phyloP scores from a whole-genome alignment of 1,140 invertebrate genomes.

The Macrobrachium rosenbergii region DNA sequence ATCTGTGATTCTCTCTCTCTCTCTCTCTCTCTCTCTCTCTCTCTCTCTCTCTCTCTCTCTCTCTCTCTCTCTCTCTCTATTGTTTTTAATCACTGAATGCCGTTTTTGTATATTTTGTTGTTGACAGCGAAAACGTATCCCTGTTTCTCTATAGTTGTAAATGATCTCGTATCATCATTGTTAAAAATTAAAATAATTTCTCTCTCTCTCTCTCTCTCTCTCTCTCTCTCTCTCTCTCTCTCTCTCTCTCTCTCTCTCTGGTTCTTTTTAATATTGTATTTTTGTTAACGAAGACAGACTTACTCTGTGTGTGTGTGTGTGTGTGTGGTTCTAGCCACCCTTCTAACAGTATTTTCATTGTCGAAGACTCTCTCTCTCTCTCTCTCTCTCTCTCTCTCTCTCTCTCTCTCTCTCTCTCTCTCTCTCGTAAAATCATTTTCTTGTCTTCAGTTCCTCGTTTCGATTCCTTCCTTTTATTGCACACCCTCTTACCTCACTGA shows the following conservation, averaged over 20 bases:
- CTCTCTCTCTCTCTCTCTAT: conserved; percentile 1
- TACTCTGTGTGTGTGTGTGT: conserved; percentile 1
- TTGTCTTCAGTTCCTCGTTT: neutral
- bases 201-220: conserved; percentile 16
- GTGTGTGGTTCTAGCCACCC: neutral
- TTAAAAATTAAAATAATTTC: neutral
- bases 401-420: conserved; percentile 19
- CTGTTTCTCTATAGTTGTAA: no score
- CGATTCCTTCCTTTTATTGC: neutral
- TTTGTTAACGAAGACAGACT: no score
- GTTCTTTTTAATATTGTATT: neutral
- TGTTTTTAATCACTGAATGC: neutral
- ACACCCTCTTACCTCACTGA: neutral
- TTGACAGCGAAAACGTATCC: neutral
- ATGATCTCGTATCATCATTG: no score
- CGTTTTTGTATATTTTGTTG: conserved; percentile 22
- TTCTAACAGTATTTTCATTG: no score
- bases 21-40: conserved; percentile 18
- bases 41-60: conserved; percentile 4
- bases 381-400: neutral
- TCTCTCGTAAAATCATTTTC: neutral
- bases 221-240: conserved; percentile 22
- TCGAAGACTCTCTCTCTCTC: conserved; percentile 13
- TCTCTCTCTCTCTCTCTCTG: conserved; percentile 19
- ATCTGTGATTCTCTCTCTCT: neutral